Evolutionary conservation across 2,113 vertebrate genomes (phyloP).

Genomic region (Oreocharis arfaki): DNA sequence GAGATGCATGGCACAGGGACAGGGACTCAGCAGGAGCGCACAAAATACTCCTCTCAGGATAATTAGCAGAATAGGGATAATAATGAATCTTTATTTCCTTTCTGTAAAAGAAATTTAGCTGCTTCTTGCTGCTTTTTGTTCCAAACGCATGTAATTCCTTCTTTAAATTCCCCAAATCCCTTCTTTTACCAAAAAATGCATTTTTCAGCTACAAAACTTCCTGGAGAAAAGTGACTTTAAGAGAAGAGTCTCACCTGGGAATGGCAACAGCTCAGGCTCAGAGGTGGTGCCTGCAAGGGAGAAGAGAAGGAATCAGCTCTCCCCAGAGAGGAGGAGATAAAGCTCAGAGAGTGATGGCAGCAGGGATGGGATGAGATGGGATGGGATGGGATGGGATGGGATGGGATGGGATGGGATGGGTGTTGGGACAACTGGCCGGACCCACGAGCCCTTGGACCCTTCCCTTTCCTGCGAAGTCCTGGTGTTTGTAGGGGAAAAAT

Average conservation of each 20-base stretch:
- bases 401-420: not conserved
- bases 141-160: not conserved
- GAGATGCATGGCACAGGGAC: not conserved
- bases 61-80: rapidly evolving
- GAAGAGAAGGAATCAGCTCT: not conserved
- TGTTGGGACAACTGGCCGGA: not conserved
- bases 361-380: not conserved
- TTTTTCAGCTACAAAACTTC: not conserved
- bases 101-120: not conserved
- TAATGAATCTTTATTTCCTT: not conserved
- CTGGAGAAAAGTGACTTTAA: not conserved
- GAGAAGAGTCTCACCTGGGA: conserved; percentile 69
- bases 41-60: not conserved
- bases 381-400: no score
- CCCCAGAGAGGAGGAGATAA: not conserved
- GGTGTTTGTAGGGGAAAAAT: not conserved
- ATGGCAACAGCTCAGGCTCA: not conserved
- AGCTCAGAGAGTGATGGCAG: not conserved
- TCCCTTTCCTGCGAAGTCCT: not conserved
- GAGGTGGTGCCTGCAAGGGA: conserved; percentile 64
- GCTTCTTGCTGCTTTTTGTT: not conserved
- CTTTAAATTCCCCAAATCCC: not conserved
- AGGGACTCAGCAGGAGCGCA: not conserved
- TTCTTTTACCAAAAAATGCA: not conserved
- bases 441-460: not conserved